Evolutionary conservation across 2,797 vertebrate genomes (phyloP), one percentile per base, ranked within the genome.

Genomic region (Rhinella marina): DNA sequence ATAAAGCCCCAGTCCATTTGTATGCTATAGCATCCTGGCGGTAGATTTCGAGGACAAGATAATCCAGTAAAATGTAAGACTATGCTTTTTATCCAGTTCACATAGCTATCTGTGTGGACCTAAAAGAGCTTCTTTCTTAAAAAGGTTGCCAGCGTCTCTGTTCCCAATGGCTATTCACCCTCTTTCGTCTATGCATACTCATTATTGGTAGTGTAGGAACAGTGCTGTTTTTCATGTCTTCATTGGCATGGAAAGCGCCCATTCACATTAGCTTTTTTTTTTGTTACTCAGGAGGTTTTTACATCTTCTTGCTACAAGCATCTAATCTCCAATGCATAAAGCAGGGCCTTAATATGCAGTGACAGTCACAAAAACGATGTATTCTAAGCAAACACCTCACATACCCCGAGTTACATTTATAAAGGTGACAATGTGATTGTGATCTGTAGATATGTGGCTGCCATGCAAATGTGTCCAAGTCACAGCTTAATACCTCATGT

Each of bases 141-240:
- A 91, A 92, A 93, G 86, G 90, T 90, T 90, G 90, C 91, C 82
- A 93, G 92, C 87, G 91, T 92, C 88, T 92, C 88, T 90, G 90
- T 92, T 88, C 81, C 70, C 90, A 92, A 88, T 91, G 90, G 87
- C 91, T 92, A 87, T 91, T 94, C 90, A 91, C 82, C 62, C 27
- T 21, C 75, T 90, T 93, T 92, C 92, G 88, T 91, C 91, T 93
- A 89, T 93, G 94, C 92, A 92, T 92, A 92, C 90, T 94, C 92
- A 91, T 94, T 93, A 92, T 92, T 92, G 89, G 91, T 84, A 0
- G 90, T 91, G 89, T 87, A 92, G 90, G 91, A 94, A 94, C 93
- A 94, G 86, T 92, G 91, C 77, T 88, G 90, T 27, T 93, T 93
- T 94, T 94, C 92, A 92, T 93, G 88, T 91, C 92, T 93, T 92